Conservation (phyloP, 2,888 invertebrate species). For the Lobophora halterata region DNA sequence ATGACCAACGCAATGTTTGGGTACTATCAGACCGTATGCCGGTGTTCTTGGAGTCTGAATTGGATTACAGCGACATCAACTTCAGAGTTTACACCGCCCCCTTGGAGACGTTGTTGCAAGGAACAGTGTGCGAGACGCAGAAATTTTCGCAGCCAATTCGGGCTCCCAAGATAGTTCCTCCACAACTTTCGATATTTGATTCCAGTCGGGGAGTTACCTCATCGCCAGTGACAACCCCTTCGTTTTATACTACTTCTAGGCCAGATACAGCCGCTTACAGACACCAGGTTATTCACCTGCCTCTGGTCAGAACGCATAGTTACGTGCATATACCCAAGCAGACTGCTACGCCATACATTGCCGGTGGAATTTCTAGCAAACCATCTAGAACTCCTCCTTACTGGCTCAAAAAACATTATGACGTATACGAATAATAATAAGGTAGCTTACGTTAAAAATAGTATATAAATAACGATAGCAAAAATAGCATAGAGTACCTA, state of each 20-base stretch:
- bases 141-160: slow-evolving; percentile 23
- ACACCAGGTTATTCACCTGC: slow-evolving; percentile 33
- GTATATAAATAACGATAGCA: slow-evolving; percentile 20
- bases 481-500: slow-evolving; percentile 4
- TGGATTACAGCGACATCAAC: slow-evolving; percentile 89
- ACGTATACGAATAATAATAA: slow-evolving; percentile 44
- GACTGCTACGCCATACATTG: slow-evolving; percentile 32
- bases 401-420: slow-evolving; percentile 49
- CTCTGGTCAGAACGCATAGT: slow-evolving; percentile 38
- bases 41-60: slow-evolving; percentile 84
- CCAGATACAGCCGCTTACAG: slow-evolving; percentile 22
- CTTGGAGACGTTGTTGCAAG: slow-evolving; percentile 82
- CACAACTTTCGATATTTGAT: slow-evolving; percentile 28
- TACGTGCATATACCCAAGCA: slow-evolving; percentile 44
- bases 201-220: slow-evolving; percentile 30
- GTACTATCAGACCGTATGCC: slow-evolving; percentile 92
- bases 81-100: slow-evolving; percentile 88
- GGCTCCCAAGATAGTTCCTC: slow-evolving; percentile 23
- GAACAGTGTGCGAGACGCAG: slow-evolving; percentile 85
- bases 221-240: slow-evolving; percentile 26
- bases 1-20: slow-evolving; percentile 86
- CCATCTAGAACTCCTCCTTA: slow-evolving; percentile 37
- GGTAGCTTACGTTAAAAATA: slow-evolving; percentile 12
- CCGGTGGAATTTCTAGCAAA: slow-evolving; percentile 20
- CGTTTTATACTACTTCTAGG: slow-evolving; percentile 28